Conservation (phyloP, 2,888 invertebrate genomes). For the Urechis unicinctus region DNA sequence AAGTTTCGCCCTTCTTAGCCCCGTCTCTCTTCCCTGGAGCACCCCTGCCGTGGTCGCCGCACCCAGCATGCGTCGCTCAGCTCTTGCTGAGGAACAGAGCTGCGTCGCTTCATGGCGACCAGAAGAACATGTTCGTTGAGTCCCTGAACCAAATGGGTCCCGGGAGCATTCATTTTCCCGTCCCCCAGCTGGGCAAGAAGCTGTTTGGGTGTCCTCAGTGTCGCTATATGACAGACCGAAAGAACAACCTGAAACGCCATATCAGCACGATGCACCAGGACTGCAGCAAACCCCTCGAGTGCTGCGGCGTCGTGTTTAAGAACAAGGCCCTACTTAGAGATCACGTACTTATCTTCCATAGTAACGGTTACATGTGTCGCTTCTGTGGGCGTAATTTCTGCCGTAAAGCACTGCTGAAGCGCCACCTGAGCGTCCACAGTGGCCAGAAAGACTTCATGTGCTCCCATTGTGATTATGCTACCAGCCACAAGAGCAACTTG, state of each 20-base stretch:
- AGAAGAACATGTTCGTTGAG: too few species aligned
- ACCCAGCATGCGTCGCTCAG: too few species aligned
- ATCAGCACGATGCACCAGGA: conserved; percentile 49
- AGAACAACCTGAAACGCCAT: conserved; percentile 51
- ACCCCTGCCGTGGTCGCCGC: too few species aligned
- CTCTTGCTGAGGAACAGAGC: too few species aligned
- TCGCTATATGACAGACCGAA: conserved; percentile 43
- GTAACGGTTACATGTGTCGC: conserved; percentile 48
- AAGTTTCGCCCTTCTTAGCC: too few species aligned
- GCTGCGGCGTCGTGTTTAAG: conserved; percentile 44
- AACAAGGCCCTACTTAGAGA: conserved; percentile 49
- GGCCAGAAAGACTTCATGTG: conserved; percentile 51
- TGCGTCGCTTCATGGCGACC: too few species aligned
- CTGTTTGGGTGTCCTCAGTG: conserved; percentile 39
- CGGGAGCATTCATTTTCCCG: too few species aligned
- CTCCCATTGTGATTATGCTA: conserved; percentile 48
- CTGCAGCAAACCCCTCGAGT: conserved; percentile 37
- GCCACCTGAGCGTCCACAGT: conserved; percentile 52
- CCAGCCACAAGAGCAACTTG: conserved; percentile 52
- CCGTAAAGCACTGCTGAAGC: conserved; percentile 49
- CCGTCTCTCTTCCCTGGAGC: too few species aligned
- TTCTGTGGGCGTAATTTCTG: conserved; percentile 48
- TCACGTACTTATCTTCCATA: conserved; percentile 47
- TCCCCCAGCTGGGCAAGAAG: too few species aligned
- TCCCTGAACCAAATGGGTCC: too few species aligned